phyloP scores from a whole-genome alignment of 2,113 vertebrate species.

The Stegastes partitus region DNA sequence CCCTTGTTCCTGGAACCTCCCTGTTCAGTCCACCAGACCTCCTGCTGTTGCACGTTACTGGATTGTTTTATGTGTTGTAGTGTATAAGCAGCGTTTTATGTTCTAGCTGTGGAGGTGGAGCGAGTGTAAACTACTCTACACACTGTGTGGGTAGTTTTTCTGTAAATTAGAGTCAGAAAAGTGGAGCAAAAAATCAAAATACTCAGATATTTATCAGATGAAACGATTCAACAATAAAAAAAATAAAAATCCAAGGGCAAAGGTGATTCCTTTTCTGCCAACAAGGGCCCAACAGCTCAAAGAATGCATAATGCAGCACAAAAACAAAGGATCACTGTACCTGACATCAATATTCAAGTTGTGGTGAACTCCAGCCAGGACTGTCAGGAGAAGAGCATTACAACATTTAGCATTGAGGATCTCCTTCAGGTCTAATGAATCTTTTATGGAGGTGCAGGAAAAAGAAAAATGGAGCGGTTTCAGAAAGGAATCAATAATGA shows the following conservation, averaged over 20 bases:
- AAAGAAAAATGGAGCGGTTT: slow-evolving; percentile 57
- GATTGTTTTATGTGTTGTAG: too few species aligned
- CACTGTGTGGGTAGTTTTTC: too few species aligned
- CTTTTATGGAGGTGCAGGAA: slow-evolving; percentile 56
- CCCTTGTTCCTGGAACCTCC: too few species aligned
- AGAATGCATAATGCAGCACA: slow-evolving; percentile 4
- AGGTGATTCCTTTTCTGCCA: neutral
- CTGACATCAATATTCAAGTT: slow-evolving; percentile 66
- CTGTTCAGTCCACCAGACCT: too few species aligned
- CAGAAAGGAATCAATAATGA: slow-evolving; percentile 74
- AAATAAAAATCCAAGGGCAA: neutral
- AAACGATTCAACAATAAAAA: neutral
- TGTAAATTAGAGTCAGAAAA: too few species aligned
- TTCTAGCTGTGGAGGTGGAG: too few species aligned
- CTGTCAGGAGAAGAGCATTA: slow-evolving; percentile 33
- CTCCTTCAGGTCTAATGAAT: slow-evolving; percentile 69
- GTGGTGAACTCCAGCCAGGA: slow-evolving; percentile 8
- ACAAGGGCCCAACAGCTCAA: neutral
- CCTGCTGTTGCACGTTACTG: too few species aligned
- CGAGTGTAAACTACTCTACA: too few species aligned
- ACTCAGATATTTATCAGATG: neutral
- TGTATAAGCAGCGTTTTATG: too few species aligned
- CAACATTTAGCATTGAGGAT: slow-evolving; percentile 55
- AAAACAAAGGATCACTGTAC: slow-evolving; percentile 21
- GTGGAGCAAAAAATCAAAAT: too few species aligned